Base-by-base conservation (phyloP, 35 echinoderm and acorn worm species). In the Diadema setosum region DNA sequence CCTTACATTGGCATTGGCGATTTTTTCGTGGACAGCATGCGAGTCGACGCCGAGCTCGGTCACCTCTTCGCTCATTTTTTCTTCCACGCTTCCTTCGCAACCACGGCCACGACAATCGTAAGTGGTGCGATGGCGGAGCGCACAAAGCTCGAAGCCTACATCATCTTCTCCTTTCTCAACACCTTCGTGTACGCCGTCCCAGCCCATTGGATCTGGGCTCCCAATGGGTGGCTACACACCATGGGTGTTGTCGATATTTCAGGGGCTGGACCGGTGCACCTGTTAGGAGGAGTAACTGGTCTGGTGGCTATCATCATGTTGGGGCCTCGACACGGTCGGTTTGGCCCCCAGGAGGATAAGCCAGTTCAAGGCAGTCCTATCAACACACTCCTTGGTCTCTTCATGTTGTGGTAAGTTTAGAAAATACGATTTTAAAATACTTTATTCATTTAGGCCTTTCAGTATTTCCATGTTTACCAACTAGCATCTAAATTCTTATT, bases 381-480 rank as follows among this genome's bases (percentile, higher is more conserved):
- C 70, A 99, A 99, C 55, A 88, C 96, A 1, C 46, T 99, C 0
- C 84, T 99, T 45, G 96, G 96, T 81, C 80, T 99, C 59, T 99
- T 99, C 42, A 99, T 99, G 96, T 57, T 99, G 3, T 99, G 96
- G 96, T 99, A 85, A 94, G 96, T 91, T 5, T 67, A n/a, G n/a
- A n/a, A n/a, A n/a, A n/a, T n/a, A n/a, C n/a, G n/a, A n/a, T n/a
- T n/a, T n/a, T n/a, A n/a, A n/a, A n/a, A n/a, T n/a, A n/a, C n/a
- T n/a, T n/a, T n/a, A n/a, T n/a, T n/a, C n/a, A n/a, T n/a, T n/a
- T n/a, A n/a, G n/a, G n/a, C n/a, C n/a, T n/a, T n/a, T n/a, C n/a
- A n/a, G n/a, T n/a, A n/a, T n/a, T n/a, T n/a, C n/a, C n/a, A n/a
- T n/a, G n/a, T n/a, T n/a, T n/a, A n/a, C n/a, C n/a, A n/a, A n/a